Conservation (phyloP, 2,888 invertebrate genomes). For the Tetanocera ferruginea region DNA sequence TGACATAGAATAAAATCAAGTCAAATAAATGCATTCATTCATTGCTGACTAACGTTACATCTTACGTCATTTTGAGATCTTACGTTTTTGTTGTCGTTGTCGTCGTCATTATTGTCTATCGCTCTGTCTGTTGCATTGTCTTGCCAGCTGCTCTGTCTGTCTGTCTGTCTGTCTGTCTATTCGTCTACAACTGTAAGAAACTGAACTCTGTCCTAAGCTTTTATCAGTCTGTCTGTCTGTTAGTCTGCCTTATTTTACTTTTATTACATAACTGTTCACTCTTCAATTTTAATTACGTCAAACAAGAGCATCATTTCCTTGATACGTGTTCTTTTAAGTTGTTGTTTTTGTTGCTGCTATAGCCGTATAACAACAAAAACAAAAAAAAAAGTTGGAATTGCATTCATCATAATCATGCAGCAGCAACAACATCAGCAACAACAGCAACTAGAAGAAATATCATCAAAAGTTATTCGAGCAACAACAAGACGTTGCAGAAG, state of each 20-base stretch:
- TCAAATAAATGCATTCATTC: background rate
- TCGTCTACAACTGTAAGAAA: background rate
- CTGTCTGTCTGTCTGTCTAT: background rate
- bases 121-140: background rate
- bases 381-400: constrained; percentile 22
- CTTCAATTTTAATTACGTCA: constrained; percentile 65
- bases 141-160: background rate
- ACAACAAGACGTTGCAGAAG: background rate
- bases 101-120: background rate
- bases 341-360: background rate
- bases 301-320: constrained; percentile 48
- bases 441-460: background rate
- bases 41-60: background rate
- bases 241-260: constrained; percentile 9
- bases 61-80: background rate
- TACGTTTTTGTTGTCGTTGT: background rate
- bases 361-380: background rate
- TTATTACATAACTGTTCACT: constrained; percentile 55
- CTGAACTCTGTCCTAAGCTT: background rate
- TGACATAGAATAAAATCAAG: background rate
- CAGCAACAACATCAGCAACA: constrained; percentile 5
- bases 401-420: constrained; percentile 36
- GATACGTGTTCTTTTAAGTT: constrained; percentile 10
- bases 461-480: constrained; percentile 34
- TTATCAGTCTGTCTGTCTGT: constrained; percentile 1